These are phyloP conservation scores for Microcebus lehilahytsara DNA, from an alignment of 2,113 vertebrate species.

Conservation along the genomic window DNA sequence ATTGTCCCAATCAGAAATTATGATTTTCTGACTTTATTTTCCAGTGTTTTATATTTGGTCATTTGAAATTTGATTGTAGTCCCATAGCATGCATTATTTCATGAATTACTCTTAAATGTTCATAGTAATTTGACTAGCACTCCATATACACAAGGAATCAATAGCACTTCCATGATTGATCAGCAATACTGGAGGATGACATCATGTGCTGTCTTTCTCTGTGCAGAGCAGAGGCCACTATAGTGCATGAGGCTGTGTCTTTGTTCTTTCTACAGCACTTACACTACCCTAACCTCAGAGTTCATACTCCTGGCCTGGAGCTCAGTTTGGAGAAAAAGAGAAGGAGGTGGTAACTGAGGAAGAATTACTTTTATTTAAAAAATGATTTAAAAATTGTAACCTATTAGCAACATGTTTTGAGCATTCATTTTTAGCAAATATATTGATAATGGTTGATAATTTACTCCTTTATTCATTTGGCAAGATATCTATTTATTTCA, in stretches of 20 bases:
- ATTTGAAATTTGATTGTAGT: not conserved
- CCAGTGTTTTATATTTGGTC: not conserved
- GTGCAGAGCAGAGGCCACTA: not conserved
- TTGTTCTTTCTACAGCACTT: fast-evolving
- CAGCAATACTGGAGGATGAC: not conserved
- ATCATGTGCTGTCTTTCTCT: not conserved
- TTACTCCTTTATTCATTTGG: not conserved
- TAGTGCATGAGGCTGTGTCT: fast-evolving
- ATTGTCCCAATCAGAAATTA: not conserved
- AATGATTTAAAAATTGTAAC: not conserved
- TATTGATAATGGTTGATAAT: not conserved
- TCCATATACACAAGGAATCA: no score
- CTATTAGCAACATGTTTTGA: not conserved
- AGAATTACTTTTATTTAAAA: not conserved
- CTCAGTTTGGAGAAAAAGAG: not conserved
- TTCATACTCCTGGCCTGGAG: fast-evolving
- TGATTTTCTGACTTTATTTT: constrained; percentile 23
- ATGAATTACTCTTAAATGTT: not conserved
- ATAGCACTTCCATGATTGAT: not conserved
- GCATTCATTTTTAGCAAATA: not conserved
- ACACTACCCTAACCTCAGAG: no score
- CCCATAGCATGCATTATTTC: not conserved
- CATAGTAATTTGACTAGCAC: not conserved
- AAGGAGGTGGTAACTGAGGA: not conserved
- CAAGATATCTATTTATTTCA: not conserved